Conservation (phyloP, 2,888 invertebrate species). For the Julus scanicus region DNA sequence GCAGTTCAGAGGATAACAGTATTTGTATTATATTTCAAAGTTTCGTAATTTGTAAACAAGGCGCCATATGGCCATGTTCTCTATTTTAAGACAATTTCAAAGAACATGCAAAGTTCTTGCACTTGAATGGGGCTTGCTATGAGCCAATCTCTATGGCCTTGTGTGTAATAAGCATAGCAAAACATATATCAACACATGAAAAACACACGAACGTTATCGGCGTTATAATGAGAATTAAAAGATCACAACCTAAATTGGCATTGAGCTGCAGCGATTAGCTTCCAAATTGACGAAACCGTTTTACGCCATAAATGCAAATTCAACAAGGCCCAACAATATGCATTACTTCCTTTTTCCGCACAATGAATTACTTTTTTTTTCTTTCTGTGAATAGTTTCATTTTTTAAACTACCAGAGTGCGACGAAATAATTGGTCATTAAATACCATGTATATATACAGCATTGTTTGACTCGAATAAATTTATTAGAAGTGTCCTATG, state of each 20-base stretch:
- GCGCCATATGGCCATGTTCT: not conserved
- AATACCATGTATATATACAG: not conserved
- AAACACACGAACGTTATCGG: no score
- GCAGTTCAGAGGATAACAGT: not conserved
- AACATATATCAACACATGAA: no score
- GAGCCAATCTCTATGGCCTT: no score
- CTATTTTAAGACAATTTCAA: not conserved
- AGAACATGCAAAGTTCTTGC: not conserved
- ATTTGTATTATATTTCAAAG: not conserved
- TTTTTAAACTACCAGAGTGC: conserved; percentile 17
- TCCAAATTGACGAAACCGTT: not conserved
- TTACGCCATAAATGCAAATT: not conserved
- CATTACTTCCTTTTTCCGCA: conserved; percentile 37
- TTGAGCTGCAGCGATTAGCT: not conserved
- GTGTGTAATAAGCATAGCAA: no score
- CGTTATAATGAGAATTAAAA: no score
- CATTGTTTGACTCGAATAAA: conserved; percentile 20
- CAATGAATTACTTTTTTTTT: not conserved
- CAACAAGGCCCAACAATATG: not conserved
- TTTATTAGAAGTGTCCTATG: not conserved
- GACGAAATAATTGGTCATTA: conserved; percentile 36
- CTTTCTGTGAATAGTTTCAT: not conserved
- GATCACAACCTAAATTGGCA: no score
- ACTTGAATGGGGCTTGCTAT: not conserved
- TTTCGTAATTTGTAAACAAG: not conserved